Percentiles rank a stretch among this genome's conserved stretches.
These are phyloP conservation scores for Sigmodon hispidus DNA, from an alignment of 2,113 vertebrate genomes.

Conservation along the genomic window DNA sequence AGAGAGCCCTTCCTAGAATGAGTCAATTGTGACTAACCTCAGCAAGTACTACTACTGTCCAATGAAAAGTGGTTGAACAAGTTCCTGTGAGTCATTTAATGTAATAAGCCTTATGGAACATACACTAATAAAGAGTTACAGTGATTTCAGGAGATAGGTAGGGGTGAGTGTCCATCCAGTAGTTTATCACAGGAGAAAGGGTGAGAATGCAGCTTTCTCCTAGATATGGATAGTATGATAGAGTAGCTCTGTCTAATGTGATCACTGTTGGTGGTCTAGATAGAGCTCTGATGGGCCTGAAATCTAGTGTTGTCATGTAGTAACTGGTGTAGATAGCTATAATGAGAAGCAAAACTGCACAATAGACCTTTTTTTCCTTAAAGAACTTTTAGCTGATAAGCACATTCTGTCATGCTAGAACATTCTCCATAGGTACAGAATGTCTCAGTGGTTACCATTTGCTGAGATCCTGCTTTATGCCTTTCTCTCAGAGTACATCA, in stretches of 20 bases:
- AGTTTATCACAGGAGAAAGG: not conserved
- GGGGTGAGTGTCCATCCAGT: not conserved
- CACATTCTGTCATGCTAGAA: not conserved
- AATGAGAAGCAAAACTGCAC: not conserved
- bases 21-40: slow-evolving; percentile 48
- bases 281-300: not conserved
- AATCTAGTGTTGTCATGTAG: not conserved
- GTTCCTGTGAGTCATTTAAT: slow-evolving; percentile 40
- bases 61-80: slow-evolving; percentile 45
- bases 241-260: not conserved
- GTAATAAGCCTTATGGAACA: not conserved
- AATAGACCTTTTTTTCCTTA: not conserved
- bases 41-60: slow-evolving; percentile 5
- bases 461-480: not conserved
- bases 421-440: not conserved
- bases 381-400: not conserved
- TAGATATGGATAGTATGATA: not conserved
- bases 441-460: not conserved
- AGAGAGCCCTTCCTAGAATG: slow-evolving; percentile 28
- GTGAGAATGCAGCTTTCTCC: not conserved
- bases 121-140: accelerated
- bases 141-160: not conserved
- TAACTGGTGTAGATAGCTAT: not conserved
- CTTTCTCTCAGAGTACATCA: not conserved
- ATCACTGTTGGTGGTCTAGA: not conserved